A percentile compares a stretch with the other conserved stretches of the same genome.
Evolutionary conservation across 2,888 invertebrate species (phyloP).

Genomic region (Acrobasis repandana): DNA sequence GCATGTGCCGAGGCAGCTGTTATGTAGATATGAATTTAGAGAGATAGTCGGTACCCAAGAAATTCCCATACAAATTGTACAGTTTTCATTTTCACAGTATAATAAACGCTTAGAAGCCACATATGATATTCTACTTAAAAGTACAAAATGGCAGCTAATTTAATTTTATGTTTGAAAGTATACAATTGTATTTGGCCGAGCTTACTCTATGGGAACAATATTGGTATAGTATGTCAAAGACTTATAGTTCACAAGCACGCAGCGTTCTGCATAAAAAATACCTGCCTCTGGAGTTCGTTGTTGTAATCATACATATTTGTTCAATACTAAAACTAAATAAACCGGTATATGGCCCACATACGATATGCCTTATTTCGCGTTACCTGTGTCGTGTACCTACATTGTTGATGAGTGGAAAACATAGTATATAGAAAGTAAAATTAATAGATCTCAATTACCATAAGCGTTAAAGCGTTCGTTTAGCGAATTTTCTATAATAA

Average conservation of each 20-base stretch:
- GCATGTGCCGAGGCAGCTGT: conserved; percentile 69
- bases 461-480: conserved; percentile 68
- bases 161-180: conserved; percentile 46
- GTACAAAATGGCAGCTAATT: conserved; percentile 75
- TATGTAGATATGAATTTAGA: conserved; percentile 57
- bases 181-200: conserved; percentile 65
- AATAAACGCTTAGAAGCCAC: conserved; percentile 15
- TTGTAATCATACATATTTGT: conserved; percentile 34
- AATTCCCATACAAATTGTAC: conserved; percentile 29
- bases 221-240: conserved; percentile 58
- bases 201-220: conserved; percentile 80
- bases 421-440: conserved; percentile 74
- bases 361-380: conserved; percentile 79
- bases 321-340: conserved; percentile 47
- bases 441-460: conserved; percentile 79
- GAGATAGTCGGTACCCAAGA: conserved; percentile 43
- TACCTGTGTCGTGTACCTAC: conserved; percentile 77
- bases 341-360: conserved; percentile 47
- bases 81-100: conserved; percentile 23
- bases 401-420: conserved; percentile 66
- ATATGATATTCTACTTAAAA: conserved; percentile 38
- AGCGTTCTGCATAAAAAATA: conserved; percentile 37
- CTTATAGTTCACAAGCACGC: conserved; percentile 59
- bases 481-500: conserved; percentile 54
- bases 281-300: conserved; percentile 45